These are phyloP conservation scores for Cephalotes varians DNA, from an alignment of 2,888 invertebrate genomes.

Conservation along the genomic window DNA sequence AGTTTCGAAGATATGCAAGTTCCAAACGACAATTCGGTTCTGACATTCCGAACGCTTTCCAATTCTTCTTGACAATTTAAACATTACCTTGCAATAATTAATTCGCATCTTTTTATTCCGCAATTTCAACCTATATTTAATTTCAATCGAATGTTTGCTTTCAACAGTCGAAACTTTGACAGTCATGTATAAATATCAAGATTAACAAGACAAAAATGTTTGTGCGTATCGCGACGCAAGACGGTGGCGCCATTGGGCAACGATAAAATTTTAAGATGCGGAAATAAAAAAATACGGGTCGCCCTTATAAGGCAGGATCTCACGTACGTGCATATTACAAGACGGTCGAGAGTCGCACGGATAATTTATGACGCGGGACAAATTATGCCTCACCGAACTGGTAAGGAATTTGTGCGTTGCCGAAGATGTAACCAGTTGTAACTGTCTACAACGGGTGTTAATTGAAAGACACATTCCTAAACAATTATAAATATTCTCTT, in stretches of 20 bases:
- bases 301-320: constrained; percentile 70
- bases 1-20: not conserved
- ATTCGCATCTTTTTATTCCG: not conserved
- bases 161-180: constrained; percentile 11
- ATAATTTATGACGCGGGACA: constrained; percentile 75
- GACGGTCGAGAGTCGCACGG: constrained; percentile 55
- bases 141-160: not conserved
- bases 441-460: constrained; percentile 47
- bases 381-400: constrained; percentile 65
- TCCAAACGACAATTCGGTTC: not conserved
- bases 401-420: constrained; percentile 66
- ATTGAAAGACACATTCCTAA: constrained; percentile 53
- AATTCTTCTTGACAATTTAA: not conserved
- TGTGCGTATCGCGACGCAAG: constrained; percentile 28
- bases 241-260: constrained; percentile 54
- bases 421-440: constrained; percentile 50
- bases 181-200: constrained; percentile 41
- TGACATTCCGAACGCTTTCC: not conserved
- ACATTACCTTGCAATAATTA: not conserved
- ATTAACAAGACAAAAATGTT: constrained; percentile 50
- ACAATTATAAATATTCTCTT: constrained; percentile 44
- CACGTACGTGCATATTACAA: constrained; percentile 58
- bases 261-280: constrained; percentile 70
- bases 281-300: constrained; percentile 71
- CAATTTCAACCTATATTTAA: constrained; percentile 17